Evolutionary conservation across 1,140 invertebrate genomes (phyloP).

Genomic region (Sogatella furcifera): DNA sequence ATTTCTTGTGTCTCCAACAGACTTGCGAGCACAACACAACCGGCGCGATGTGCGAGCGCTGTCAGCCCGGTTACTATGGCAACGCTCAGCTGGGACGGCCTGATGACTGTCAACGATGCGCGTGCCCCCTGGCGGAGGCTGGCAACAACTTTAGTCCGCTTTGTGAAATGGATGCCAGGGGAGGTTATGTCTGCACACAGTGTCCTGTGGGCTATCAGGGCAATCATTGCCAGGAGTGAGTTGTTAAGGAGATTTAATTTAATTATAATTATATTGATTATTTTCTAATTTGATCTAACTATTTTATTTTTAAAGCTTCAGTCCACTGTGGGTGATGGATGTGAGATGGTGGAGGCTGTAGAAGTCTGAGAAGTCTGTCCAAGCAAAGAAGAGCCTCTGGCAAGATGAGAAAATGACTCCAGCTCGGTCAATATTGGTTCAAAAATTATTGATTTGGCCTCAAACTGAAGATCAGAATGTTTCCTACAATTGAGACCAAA

Average conservation of each 20-base stretch:
- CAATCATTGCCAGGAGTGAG: constrained; percentile 80
- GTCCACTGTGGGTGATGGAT: no score
- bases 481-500: no score
- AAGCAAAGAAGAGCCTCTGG: no score
- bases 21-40: constrained; percentile 57
- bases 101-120: constrained; percentile 71
- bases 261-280: no score
- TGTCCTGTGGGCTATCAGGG: constrained; percentile 87
- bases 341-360: no score
- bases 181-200: constrained; percentile 70
- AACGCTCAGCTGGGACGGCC: constrained; percentile 62
- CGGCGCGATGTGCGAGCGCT: constrained; percentile 71
- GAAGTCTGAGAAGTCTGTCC: no score
- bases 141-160: constrained; percentile 83
- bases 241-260: not conserved
- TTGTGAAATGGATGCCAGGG: constrained; percentile 50
- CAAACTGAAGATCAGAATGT: no score
- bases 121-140: constrained; percentile 63
- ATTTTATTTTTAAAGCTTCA: no score
- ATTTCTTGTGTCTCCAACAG: constrained; percentile 31
- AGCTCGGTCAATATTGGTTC: no score
- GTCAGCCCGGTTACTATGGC: constrained; percentile 83
- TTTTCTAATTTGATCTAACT: no score
- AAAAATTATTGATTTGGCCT: no score
- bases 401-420: no score